Base-by-base conservation (phyloP, 2,113 vertebrate genomes). In the Hippopotamus amphibius region DNA sequence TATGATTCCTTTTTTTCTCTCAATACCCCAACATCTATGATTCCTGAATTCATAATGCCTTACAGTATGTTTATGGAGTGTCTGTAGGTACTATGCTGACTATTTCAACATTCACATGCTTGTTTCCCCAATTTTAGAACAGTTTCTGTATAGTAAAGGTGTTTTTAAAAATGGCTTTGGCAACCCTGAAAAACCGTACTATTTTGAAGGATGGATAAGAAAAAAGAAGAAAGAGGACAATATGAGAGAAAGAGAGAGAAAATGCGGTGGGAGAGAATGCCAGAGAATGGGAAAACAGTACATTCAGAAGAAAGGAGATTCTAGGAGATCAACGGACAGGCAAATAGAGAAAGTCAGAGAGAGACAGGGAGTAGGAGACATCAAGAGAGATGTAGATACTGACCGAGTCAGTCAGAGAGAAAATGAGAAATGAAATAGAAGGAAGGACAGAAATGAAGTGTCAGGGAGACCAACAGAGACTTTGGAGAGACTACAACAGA, bases 11-110 rank as follows among this genome's bases (percentile, higher is more conserved):
- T 10, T 0, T 37, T 69, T 69, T n/a, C 19, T 22, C 68, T 10
- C 19, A n/a, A 69, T 37, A 12, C 37, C n/a, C 68, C 68, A 37
- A 0, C 11, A 3, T 22, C 28, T 43, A 0, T 21, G 16, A 59
- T 30, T 55, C 26, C 28, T 43, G 19, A 57, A 87, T 55, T 8
- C n/a, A 71, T 17, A 24, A 1, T 33, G 7, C 8, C 6, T 69
- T n/a, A 37, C 5, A 33, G 12, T 24, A 13, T 37, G 6, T 16
- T 53, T 53, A 12, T 22, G 48, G 3, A n/a, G 17, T 53, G 46
- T 0, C 19, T 50, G 5, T 16, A 24, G 63, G n/a, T 6, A 16
- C 16, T 0, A 1, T 19, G 1, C 24, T 14, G 26, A n/a, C 14
- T 8, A 19, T 55, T 2, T 24, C 22, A 17, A 21, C 37, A 69